Evolutionary conservation across 1,140 invertebrate genomes (phyloP).

Genomic region (Chironomus striatipennis): DNA sequence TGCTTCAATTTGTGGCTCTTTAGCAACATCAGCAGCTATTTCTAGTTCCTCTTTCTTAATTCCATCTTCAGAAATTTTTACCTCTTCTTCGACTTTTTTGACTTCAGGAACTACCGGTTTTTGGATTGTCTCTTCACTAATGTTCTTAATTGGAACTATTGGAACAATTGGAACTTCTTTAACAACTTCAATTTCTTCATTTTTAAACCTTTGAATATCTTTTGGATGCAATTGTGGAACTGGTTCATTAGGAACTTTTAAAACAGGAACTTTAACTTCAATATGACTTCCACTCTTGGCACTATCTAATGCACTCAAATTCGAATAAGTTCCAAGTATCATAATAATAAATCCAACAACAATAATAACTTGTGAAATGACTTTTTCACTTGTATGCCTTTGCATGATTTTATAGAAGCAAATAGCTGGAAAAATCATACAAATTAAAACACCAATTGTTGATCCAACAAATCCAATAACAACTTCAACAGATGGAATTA

Average conservation of each 20-base stretch:
- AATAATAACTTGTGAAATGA: slow-evolving; percentile 54
- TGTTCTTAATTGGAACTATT: slow-evolving; percentile 26
- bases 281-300: slow-evolving; percentile 30
- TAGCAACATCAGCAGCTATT: slow-evolving; percentile 39
- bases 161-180: slow-evolving; percentile 24
- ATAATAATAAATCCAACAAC: slow-evolving; percentile 65
- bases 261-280: slow-evolving; percentile 28
- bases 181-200: not conserved
- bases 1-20: slow-evolving; percentile 16
- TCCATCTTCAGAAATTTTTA: slow-evolving; percentile 36
- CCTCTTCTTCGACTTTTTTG: slow-evolving; percentile 35
- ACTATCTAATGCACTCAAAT: slow-evolving; percentile 62
- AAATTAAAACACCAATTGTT: slow-evolving; percentile 90
- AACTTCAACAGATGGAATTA: slow-evolving; percentile 84
- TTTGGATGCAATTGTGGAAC: not conserved
- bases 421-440: slow-evolving; percentile 80
- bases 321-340: slow-evolving; percentile 79
- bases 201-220: not conserved
- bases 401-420: slow-evolving; percentile 62
- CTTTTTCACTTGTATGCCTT: slow-evolving; percentile 64
- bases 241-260: slow-evolving; percentile 31
- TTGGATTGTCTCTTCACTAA: slow-evolving; percentile 19
- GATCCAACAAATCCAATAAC: slow-evolving; percentile 87
- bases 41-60: slow-evolving; percentile 49
- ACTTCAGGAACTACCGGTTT: slow-evolving; percentile 29